phyloP scores from a whole-genome alignment of 2,797 vertebrate species.

The Poecile montanus region DNA sequence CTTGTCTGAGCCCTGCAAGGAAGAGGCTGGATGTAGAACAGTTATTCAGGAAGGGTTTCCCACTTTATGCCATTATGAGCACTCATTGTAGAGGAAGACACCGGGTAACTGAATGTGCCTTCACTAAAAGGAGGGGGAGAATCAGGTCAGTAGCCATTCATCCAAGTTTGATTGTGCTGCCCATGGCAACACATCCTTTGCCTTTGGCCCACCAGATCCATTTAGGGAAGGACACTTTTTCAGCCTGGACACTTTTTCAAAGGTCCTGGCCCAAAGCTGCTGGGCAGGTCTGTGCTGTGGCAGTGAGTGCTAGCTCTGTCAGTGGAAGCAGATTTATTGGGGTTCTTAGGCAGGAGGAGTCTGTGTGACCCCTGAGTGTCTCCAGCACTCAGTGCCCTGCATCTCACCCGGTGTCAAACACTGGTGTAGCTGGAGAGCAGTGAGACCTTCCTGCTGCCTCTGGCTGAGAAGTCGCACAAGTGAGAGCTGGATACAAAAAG shows the following conservation, averaged over 20 bases:
- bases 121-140: rapidly evolving
- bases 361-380: rapidly evolving
- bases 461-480: neutral
- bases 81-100: neutral
- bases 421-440: neutral
- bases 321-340: neutral
- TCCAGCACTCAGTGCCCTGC: rapidly evolving
- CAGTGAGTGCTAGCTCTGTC: neutral
- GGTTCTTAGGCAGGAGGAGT: neutral
- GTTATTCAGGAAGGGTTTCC: neutral
- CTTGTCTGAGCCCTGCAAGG: neutral
- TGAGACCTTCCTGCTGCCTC: neutral
- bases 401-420: rapidly evolving
- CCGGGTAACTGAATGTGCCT: neutral
- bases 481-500: neutral
- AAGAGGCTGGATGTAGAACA: neutral
- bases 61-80: neutral
- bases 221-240: neutral
- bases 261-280: neutral
- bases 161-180: neutral
- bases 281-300: neutral
- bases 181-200: neutral
- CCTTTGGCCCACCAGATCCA: neutral
- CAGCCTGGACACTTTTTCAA: neutral
- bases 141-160: too few relatives aligned